phyloP scores from a whole-genome alignment of 2,113 vertebrate species.

The Nesoenas mayeri region DNA sequence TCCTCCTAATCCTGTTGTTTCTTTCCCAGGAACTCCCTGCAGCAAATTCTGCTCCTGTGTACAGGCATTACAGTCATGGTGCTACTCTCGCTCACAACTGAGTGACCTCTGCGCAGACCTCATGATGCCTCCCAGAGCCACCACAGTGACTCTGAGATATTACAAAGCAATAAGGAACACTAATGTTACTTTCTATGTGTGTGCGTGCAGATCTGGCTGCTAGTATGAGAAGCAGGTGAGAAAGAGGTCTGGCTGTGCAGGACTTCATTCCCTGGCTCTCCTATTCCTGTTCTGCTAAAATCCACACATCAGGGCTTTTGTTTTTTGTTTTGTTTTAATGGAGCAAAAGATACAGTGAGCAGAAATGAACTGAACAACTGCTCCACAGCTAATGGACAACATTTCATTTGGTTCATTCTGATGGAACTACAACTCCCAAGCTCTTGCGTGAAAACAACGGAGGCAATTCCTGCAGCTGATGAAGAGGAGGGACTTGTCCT shows the following conservation, averaged over 20 bases:
- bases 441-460: neutral
- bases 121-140: conserved; percentile 40
- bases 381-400: neutral
- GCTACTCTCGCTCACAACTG: conserved; percentile 81
- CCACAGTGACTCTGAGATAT: conserved; percentile 48
- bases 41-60: conserved; percentile 89
- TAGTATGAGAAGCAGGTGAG: conserved; percentile 45
- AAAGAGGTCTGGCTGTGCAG: conserved; percentile 41
- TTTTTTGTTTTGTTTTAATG: neutral
- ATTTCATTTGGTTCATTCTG: neutral
- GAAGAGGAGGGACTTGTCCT: conserved; percentile 12
- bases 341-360: conserved; percentile 25
- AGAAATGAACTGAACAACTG: conserved; percentile 5
- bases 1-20: conserved; percentile 6
- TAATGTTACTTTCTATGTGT: conserved; percentile 32
- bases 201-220: conserved; percentile 47
- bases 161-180: conserved; percentile 71
- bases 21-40: conserved; percentile 83
- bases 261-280: conserved; percentile 54
- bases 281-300: conserved; percentile 51
- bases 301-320: conserved; percentile 36
- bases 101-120: conserved; percentile 69
- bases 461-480: neutral
- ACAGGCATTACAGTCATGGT: conserved; percentile 90
- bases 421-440: conserved; percentile 8